A percentile compares a stretch with the other conserved stretches of the same genome.
Evolutionary conservation across 2,113 vertebrate genomes (phyloP).

Genomic region (Tenrec ecaudatus): DNA sequence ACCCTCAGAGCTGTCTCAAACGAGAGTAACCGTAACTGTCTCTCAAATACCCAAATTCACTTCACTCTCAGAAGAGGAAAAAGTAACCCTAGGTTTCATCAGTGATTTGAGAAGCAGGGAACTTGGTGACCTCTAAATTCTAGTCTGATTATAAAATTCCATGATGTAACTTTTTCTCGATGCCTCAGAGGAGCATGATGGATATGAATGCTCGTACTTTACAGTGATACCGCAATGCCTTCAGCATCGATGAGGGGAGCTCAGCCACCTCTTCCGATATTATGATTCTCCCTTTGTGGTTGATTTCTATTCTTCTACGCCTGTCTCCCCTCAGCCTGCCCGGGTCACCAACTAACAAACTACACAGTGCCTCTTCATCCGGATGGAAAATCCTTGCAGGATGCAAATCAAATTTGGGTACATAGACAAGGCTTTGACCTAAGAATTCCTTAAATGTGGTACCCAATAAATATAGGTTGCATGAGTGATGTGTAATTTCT

Average conservation of each 20-base stretch:
- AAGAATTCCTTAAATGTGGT: not conserved
- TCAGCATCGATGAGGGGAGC: not conserved
- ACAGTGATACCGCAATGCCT: not conserved
- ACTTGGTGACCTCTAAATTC: slow-evolving; percentile 27
- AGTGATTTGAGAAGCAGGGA: not conserved
- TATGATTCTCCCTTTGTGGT: not conserved
- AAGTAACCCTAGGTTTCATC: slow-evolving; percentile 10
- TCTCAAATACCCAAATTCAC: slow-evolving; percentile 51
- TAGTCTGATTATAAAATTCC: slow-evolving; percentile 49
- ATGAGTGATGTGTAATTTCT: not conserved
- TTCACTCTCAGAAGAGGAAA: slow-evolving; percentile 25
- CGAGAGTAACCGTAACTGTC: slow-evolving; percentile 37
- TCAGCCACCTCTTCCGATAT: not conserved
- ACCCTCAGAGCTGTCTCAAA: slow-evolving; percentile 63
- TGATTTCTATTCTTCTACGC: not conserved
- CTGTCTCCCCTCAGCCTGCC: too few relatives aligned
- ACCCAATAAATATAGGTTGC: not conserved
- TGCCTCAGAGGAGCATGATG: slow-evolving; percentile 53
- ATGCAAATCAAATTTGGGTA: not conserved
- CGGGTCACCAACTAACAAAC: not conserved
- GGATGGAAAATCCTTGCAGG: not conserved
- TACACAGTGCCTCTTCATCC: not conserved
- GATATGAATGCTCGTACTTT: not conserved
- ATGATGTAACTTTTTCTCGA: slow-evolving; percentile 66
- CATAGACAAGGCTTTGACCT: not conserved